Conservation (phyloP, 2,113 vertebrate species). For the Eurypyga helias region DNA sequence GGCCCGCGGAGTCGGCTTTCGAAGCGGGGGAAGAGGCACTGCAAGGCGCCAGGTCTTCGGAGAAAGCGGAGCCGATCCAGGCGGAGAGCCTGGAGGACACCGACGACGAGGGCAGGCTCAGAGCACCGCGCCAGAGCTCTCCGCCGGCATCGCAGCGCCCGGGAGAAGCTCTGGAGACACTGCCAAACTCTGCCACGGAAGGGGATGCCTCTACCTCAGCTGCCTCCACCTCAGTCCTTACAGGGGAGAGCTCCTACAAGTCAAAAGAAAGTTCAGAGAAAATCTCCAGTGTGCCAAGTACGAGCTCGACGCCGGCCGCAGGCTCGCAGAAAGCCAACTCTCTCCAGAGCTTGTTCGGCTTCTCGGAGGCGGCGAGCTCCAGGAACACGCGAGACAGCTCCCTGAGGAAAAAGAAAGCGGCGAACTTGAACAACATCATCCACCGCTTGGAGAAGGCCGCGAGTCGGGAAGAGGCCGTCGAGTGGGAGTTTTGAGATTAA, state of each 20-base stretch:
- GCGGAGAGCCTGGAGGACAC: slow-evolving; percentile 73
- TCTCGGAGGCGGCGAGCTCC: slow-evolving; percentile 87
- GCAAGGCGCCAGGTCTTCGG: slow-evolving; percentile 63
- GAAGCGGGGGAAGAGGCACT: slow-evolving; percentile 81
- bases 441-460: slow-evolving; percentile 97
- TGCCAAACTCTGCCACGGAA: slow-evolving; percentile 76
- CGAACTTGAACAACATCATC: slow-evolving; percentile 98
- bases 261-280: slow-evolving; percentile 72
- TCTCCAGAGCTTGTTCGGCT: slow-evolving; percentile 87
- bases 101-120: slow-evolving; percentile 77
- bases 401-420: slow-evolving; percentile 95
- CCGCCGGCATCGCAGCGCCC: slow-evolving; percentile 61
- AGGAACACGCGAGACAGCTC: slow-evolving; percentile 95
- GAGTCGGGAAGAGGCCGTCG: slow-evolving; percentile 93
- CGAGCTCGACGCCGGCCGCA: slow-evolving; percentile 77
- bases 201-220: slow-evolving; percentile 88
- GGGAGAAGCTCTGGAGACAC: slow-evolving; percentile 68
- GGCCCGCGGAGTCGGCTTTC: slow-evolving; percentile 70
- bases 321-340: slow-evolving; percentile 78
- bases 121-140: slow-evolving; percentile 62
- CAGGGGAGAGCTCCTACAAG: slow-evolving; percentile 74
- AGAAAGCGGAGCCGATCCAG: slow-evolving; percentile 66
- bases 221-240: slow-evolving; percentile 75
- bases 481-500: slow-evolving; percentile 95
- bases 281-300: slow-evolving; percentile 84